Percentiles rank a stretch among this genome's conserved stretches.
Conservation (phyloP, 2,888 invertebrate genomes). For the Resseliella maxima region DNA sequence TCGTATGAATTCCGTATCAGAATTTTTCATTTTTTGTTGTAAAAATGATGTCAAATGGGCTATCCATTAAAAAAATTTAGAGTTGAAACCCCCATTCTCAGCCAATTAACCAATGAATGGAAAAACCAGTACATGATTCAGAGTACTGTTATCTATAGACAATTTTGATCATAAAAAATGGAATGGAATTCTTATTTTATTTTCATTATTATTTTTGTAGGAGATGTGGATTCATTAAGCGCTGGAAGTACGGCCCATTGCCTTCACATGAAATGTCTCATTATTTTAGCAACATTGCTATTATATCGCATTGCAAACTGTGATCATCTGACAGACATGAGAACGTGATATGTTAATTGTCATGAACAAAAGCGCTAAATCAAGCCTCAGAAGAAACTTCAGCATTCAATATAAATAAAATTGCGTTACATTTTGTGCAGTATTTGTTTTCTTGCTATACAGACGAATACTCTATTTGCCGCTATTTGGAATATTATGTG, state of each 20-base stretch:
- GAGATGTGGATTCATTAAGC: constrained; percentile 34
- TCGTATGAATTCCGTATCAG: neutral
- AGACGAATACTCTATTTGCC: too few species aligned
- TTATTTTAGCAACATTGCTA: neutral
- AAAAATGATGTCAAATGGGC: neutral
- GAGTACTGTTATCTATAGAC: too few species aligned
- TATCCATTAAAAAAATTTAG: neutral
- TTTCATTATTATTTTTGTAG: too few species aligned
- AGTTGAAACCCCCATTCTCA: neutral
- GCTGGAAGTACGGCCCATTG: neutral
- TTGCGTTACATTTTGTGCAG: neutral
- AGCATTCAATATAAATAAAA: neutral
- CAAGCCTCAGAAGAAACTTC: neutral
- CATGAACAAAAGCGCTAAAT: neutral
- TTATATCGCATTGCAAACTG: neutral
- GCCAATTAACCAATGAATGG: constrained; percentile 7
- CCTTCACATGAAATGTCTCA: neutral
- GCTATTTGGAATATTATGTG: too few species aligned
- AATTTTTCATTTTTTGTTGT: neutral
- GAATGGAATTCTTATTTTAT: too few species aligned
- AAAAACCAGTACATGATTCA: too few species aligned
- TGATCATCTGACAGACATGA: neutral
- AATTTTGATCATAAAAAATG: too few species aligned
- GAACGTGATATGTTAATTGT: neutral
- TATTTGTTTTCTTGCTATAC: too few species aligned